A percentile compares a stretch with the other conserved stretches of the same genome.
Conservation (phyloP, 2,113 vertebrate species). For the Zingel zingel region DNA sequence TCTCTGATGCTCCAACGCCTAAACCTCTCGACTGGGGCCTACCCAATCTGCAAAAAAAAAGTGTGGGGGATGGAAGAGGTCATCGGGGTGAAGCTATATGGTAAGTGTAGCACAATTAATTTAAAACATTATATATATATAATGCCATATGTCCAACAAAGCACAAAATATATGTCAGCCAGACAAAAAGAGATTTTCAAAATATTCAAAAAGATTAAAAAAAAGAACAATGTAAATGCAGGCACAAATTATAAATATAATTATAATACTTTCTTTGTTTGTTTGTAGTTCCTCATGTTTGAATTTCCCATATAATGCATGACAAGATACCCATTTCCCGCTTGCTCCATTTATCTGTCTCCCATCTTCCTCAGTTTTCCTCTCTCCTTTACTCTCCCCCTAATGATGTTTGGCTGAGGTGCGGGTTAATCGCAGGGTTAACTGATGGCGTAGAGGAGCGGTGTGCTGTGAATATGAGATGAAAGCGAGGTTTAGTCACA, state of each 20-base stretch:
- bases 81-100: constrained; percentile 57
- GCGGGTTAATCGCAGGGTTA: constrained; percentile 76
- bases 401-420: constrained; percentile 70
- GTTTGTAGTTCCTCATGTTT: not conserved
- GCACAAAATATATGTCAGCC: not conserved
- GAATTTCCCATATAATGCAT: not conserved
- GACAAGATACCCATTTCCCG: constrained; percentile 6
- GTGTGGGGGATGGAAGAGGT: constrained; percentile 68
- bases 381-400: constrained; percentile 45
- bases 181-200: not conserved
- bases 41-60: constrained; percentile 48
- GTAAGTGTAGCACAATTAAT: constrained; percentile 23
- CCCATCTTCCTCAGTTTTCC: constrained; percentile 42
- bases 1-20: constrained; percentile 70
- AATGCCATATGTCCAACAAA: not conserved
- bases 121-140: not conserved
- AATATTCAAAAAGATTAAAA: not conserved
- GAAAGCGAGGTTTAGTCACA: constrained; percentile 60
- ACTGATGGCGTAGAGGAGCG: constrained; percentile 56
- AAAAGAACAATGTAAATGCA: not conserved
- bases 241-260: not conserved
- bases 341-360: constrained; percentile 21
- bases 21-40: constrained; percentile 71
- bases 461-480: constrained; percentile 63
- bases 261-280: not conserved